Evolutionary conservation across 30 jellyfish, hydroid and myxozoan genomes (phyloP), one percentile per base, ranked within the genome.

Genomic region (Hydractinia symbiolongicarpus): DNA sequence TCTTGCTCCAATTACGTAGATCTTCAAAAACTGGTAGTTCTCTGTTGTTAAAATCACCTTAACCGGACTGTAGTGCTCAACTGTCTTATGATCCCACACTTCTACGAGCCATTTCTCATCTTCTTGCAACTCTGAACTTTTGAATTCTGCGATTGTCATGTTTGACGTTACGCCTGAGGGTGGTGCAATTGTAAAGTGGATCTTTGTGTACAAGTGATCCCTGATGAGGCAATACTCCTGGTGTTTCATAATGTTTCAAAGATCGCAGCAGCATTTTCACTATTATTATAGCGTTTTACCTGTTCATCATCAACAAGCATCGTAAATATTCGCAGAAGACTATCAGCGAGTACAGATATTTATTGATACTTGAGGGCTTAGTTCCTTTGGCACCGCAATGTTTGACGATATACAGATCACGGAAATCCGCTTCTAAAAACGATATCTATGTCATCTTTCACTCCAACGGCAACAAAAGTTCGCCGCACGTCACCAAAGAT

Each of bases 71-170:
- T 8, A 71, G n/a, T 30, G 61, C 61, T 55, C 80, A 20, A 20
- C 61, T 20, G 80, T 71, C 51, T 71, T 71, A 53, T 71, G 80
- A 15, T 71, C 80, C 80, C 80, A 71, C 4, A 71, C 80, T n/a
- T 30, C 61, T 50, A 71, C 54, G 60, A 20, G 7, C 61, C 15
- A 49, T 19, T 19, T 20, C 44, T 67, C 66, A 50, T 71, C 80
- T 58, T 58, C 69, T 71, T 55, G 7, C 40, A 71, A 8, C 1
- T 71, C 17, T 30, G 56, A 30, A 11, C 80, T 30, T 20, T 71
- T 49, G 51, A 9, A 71, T 50, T 71, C 80, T 19, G 40, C 54
- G 30, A 71, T 71, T 50, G 40, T 71, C 80, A 71, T 71, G 56
- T 71, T 30, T 20, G 61, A 20, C 66, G 80, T 20, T n/a, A 71